Evolutionary conservation across 2,888 invertebrate genomes (phyloP).

Genomic region (Acleris laterana): DNA sequence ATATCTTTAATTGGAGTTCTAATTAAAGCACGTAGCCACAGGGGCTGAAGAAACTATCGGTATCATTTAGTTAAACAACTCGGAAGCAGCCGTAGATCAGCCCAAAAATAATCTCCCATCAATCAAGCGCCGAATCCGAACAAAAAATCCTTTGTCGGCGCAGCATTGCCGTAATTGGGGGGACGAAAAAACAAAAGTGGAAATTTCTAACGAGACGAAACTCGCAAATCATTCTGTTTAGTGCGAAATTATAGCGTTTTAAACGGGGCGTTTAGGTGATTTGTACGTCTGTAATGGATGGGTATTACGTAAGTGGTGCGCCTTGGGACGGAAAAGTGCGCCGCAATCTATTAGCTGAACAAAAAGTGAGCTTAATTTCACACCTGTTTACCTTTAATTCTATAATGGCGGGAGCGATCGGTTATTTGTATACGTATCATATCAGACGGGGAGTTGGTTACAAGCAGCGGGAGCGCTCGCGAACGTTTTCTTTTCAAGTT

Average conservation of each 20-base stretch:
- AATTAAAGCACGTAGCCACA: constrained; percentile 18
- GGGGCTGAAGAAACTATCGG: constrained; percentile 45
- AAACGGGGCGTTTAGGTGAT: constrained; percentile 77
- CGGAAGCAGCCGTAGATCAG: constrained; percentile 74
- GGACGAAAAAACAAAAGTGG: constrained; percentile 78
- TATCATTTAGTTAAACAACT: constrained; percentile 65
- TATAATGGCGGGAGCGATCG: constrained; percentile 73
- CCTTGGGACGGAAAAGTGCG: constrained; percentile 67
- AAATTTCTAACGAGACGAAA: constrained; percentile 80
- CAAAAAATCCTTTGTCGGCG: constrained; percentile 72
- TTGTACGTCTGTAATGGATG: constrained; percentile 69
- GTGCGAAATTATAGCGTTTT: constrained; percentile 82
- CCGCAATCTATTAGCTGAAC: constrained; percentile 75
- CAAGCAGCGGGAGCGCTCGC: constrained; percentile 18
- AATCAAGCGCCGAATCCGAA: constrained; percentile 67
- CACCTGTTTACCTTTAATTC: constrained; percentile 82
- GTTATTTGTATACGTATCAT: constrained; percentile 42
- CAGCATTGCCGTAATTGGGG: constrained; percentile 70
- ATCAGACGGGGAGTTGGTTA: constrained; percentile 32
- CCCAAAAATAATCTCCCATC: constrained; percentile 80
- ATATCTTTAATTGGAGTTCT: not conserved
- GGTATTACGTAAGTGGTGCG: constrained; percentile 72
- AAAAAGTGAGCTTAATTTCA: constrained; percentile 82
- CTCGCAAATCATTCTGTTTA: constrained; percentile 79
- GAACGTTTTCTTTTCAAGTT: constrained; percentile 40